Base-by-base conservation (phyloP, 2,113 vertebrate genomes). In the Platysternon megacephalum region DNA sequence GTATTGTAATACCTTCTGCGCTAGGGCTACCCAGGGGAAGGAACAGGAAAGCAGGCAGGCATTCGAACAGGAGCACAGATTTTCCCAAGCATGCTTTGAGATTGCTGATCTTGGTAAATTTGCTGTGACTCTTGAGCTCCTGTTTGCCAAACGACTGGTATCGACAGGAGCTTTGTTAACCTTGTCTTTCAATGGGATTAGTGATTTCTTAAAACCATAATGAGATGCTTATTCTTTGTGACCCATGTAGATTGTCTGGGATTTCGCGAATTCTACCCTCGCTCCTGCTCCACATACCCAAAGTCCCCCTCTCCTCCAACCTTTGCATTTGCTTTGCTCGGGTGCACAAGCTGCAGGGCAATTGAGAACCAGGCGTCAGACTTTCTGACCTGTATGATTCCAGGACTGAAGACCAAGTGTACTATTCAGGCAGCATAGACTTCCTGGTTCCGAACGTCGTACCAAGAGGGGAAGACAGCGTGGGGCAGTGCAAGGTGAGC, bases 141-240 rank as follows among this genome's bases (percentile, higher is more conserved):
- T 93, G 44, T 83, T 74, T 97, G 92, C 83, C 87, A 93, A 94
- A 90, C 44, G 1, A 1, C 42, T 89, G 55, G n/a, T 93, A 95
- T 86, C 0, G 82, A 93, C 79, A 94, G 79, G 24, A 95, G 19
- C 48, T 96, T 96, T 86, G 91, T 95, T 97, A 96, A 79, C 89
- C 85, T 94, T 1, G 2, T 79, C 81, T 68, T 68, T 87, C 79
- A 53, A 12, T 91, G 29, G 92, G 91, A 94, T 93, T 94, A 94
- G 82, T 91, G 83, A 96, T 95, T 95, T 94, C 68, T 91, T 68
- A 90, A 88, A 89, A 82, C 39, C 46, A 52, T 79, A 84, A 89
- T 58, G 28, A 94, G 76, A 88, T 93, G 44, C 74, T 96, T 92
- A 86, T 96, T 95, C 84, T 86, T 21, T 78, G 48, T 84, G 86